Base-by-base conservation (phyloP, 1,140 invertebrate species). In the Oedothorax gibbosus region DNA sequence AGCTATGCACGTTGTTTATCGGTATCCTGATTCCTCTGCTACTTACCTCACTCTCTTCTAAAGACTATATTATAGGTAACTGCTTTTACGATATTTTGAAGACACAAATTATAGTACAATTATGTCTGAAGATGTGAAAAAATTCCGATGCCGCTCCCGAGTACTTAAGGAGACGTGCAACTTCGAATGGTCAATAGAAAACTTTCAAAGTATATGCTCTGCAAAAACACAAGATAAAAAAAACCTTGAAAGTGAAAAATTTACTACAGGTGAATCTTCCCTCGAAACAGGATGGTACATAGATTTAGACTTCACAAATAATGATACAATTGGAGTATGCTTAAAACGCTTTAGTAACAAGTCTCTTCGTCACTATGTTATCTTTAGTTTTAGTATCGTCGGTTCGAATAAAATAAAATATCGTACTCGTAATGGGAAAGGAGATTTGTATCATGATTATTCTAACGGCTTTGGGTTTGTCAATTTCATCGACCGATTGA, bases 281-380 rank as follows among this genome's bases (percentile, higher is more conserved):
- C 18, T 21, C 11, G 57, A 51, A 10, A 56, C 53, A 10, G 54
- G 71, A 54, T 21, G 21, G 15, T 56, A 56, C 10, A 57, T 15
- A 9, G 1, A 56, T 57, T 54, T 54, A 21, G 57, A 73, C 18
- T 51, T 51, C 2, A 73, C 18, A 20, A 21, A 56, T 10, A 21
- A 21, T 14, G n/a, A 18, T 18, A 73, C 54, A 21, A 56, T 73
- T 20, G 71, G 71, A 73, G 50, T 73, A 14, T 73, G 57, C 20
- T 14, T 73, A 6, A 73, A 9, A 9, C 51, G 71, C 9, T 56
- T 14, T 12, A 73, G 51, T 21, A 18, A 8, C n/a, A 20, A 54
- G 9, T n/a, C 9, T 2, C 54, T 20, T 14, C 20, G 18, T 0
- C 71, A 73, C 14, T 73, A 56, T 49, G 18, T 14, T 5, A 57